Evolutionary conservation across 2,888 invertebrate genomes (phyloP).

Genomic region (Coelopa pilipes): DNA sequence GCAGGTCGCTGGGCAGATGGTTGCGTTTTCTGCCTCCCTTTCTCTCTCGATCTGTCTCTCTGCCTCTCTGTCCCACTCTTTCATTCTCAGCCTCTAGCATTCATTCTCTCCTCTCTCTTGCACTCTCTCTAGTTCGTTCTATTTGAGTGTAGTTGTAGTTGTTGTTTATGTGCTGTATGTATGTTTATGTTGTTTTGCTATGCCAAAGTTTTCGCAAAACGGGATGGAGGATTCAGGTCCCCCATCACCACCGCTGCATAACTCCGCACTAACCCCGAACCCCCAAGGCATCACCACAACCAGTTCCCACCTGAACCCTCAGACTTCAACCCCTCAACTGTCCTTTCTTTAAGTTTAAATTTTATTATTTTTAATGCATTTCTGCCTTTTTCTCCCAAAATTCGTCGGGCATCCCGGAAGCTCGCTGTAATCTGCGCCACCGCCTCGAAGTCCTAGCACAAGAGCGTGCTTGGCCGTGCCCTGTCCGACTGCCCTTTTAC

Average conservation of each 20-base stretch:
- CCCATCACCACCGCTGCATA: neutral
- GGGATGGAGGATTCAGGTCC: neutral
- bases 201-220: conserved; percentile 36
- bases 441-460: neutral
- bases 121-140: no score
- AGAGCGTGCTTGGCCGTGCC: neutral
- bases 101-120: no score
- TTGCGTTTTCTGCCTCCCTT: conserved; percentile 11
- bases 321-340: neutral
- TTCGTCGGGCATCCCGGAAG: conserved; percentile 27
- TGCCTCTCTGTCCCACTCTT: neutral
- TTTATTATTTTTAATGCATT: neutral
- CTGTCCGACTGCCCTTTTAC: neutral
- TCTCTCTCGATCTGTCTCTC: no score
- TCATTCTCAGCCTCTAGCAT: no score
- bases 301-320: neutral
- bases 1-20: conserved; percentile 48
- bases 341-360: conserved; percentile 9
- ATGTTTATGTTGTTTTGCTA: conserved; percentile 20
- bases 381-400: conserved; percentile 14
- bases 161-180: neutral
- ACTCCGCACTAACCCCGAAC: neutral
- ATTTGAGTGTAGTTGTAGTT: neutral
- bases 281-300: neutral
- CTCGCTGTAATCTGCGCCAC: conserved; percentile 17